Evolutionary conservation across 2,888 invertebrate species (phyloP).

Genomic region (Aphrophora alni): DNA sequence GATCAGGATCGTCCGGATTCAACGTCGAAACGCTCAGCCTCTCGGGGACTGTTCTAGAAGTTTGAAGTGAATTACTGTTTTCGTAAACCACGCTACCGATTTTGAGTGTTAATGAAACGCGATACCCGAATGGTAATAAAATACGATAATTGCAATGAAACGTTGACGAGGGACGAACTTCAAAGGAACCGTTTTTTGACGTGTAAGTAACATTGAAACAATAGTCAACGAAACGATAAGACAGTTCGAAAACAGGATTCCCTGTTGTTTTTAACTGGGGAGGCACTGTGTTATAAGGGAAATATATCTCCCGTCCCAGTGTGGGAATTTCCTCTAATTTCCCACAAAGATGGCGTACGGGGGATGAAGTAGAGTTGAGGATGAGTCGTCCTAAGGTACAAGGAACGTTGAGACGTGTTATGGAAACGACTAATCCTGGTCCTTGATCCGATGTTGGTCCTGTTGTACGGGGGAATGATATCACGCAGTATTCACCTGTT

Average conservation of each 20-base stretch:
- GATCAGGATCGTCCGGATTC: conserved; percentile 44
- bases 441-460: conserved; percentile 18
- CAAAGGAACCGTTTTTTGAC: conserved; percentile 68
- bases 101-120: conserved; percentile 62
- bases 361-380: conserved; percentile 56
- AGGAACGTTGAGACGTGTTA: conserved; percentile 73
- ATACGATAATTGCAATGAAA: conserved; percentile 72
- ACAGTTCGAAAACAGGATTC: conserved; percentile 63
- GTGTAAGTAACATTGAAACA: conserved; percentile 74
- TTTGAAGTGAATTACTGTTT: conserved; percentile 60
- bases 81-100: conserved; percentile 33
- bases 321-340: conserved; percentile 72
- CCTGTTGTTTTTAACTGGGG: conserved; percentile 52
- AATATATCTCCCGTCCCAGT: conserved; percentile 67
- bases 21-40: conserved; percentile 30
- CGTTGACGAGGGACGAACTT: conserved; percentile 62
- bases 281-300: conserved; percentile 59
- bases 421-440: conserved; percentile 67
- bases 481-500: conserved; percentile 61
- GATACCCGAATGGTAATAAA: conserved; percentile 73
- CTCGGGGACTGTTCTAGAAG: conserved; percentile 60
- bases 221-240: conserved; percentile 72
- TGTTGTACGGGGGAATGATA: conserved; percentile 60
- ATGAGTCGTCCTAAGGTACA: conserved; percentile 67
- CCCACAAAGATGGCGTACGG: conserved; percentile 64